Percentiles rank a stretch among this genome's conserved stretches.
phyloP scores from a whole-genome alignment of 2,888 invertebrate genomes.

The Argyra leucocephala region DNA sequence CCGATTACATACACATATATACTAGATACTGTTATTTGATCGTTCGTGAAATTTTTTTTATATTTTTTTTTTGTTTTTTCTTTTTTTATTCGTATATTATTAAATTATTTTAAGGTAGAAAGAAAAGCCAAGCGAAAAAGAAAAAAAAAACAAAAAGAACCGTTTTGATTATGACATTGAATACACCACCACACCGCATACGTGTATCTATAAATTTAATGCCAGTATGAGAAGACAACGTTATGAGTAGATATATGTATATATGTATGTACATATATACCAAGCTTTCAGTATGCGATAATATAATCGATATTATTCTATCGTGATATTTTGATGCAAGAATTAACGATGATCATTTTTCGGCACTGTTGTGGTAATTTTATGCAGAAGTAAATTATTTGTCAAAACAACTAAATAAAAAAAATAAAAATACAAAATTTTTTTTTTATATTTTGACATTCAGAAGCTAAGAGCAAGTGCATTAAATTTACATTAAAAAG shows the following conservation, averaged over 20 bases:
- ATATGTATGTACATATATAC: too few species aligned
- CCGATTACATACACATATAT: too few species aligned
- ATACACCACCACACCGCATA: not conserved
- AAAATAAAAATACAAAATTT: not conserved
- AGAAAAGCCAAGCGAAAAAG: too few species aligned
- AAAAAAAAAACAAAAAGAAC: too few species aligned
- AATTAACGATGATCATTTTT: not conserved
- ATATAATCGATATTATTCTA: conserved; percentile 4
- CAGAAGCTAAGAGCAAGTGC: conserved; percentile 2
- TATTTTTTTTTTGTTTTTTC: not conserved
- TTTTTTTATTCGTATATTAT: not conserved
- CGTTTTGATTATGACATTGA: conserved; percentile 2
- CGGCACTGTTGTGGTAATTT: not conserved
- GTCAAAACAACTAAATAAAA: not conserved
- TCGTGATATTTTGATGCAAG: conserved; percentile 3
- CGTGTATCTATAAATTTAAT: too few species aligned
- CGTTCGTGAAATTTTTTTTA: too few species aligned
- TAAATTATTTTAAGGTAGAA: not conserved
- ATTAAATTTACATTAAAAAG: conserved; percentile 1
- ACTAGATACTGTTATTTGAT: too few species aligned
- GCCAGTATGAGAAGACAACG: too few species aligned
- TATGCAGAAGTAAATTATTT: conserved; percentile 1
- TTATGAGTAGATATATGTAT: too few species aligned
- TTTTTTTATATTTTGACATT: conserved; percentile 5
- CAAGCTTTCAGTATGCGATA: too few species aligned